Base-by-base conservation (phyloP, 2,797 vertebrate genomes). In the Glyptemys insculpta region DNA sequence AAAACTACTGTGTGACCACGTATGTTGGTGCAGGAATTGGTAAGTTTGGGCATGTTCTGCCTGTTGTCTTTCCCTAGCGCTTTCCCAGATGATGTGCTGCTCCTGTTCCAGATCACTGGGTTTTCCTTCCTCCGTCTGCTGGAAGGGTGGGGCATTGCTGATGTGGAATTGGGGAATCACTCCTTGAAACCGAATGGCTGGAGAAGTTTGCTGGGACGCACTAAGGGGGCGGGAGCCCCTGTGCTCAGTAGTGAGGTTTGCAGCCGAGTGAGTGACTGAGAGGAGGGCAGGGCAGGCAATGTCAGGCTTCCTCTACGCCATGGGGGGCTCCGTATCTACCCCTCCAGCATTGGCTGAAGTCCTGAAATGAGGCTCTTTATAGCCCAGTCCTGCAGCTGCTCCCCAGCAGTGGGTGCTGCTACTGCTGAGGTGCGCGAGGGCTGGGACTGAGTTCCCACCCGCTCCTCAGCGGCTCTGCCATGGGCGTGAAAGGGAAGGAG, bases 1-100 rank as follows among this genome's bases (percentile, higher is more conserved):
- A 97, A 5, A 95, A 95, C 65, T 95, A 95, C 85, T 98, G 98
- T 0, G 96, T 94, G 81, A 98, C 98, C 1, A 97, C 97, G 0
- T 97, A 98, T 0, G 49, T 97, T 0, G 96, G 97, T 49, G 79
- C 93, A 89, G 96, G 96, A 41, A 8, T 98, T 0, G 98, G 98
- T 98, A 96, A 93, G 98, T 94, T 79, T 6, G 2, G 89, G 1
- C 76, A 31, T 62, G 59, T 31, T 74, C 81, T 87, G 47, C 83
- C 87, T 11, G 62, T 72, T 47, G 12, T 15, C 37, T 44, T 37
- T 37, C 31, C 62, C 8, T 21, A n/a, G 34, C n/a, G 18, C 8
- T 68, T 9, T 31, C 57, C 57, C 27, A 3, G 27, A 31, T 2
- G 12, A 59, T 1, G 12, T 59, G 12, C 57, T 59, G 27, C 57